Evolutionary conservation across 2,888 invertebrate genomes (phyloP), one percentile per base, ranked within the genome.

Genomic region (Acanthosoma haemorrhoidale): DNA sequence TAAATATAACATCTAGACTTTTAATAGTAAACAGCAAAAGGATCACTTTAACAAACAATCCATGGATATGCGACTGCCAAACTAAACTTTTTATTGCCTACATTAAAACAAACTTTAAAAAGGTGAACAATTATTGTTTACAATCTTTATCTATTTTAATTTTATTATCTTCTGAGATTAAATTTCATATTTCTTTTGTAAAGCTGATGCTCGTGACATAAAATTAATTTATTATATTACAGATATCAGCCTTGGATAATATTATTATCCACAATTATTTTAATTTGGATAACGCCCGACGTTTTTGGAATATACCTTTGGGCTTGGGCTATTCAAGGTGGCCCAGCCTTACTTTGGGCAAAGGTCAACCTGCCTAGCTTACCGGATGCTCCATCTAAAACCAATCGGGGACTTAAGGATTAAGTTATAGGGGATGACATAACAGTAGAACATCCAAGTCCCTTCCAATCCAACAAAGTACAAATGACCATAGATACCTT

Each of bases 61-160:
- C 88, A 0, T 85, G 90, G 83, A 77, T 78, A 6, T 92, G 92
- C 78, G 83, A 85, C 75, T 92, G 92, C 76, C 79, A 82, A 0
- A 82, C 87, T 21, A 82, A 82, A 67, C 79, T 83, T 8, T 83
- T 91, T 57, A 78, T 88, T 8, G 80, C 82, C 16, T 87, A 85
- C 76, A 77, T 86, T 1, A 83, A 84, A 70, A 77, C 77, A 3
- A 80, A 81, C 59, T 80, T 77, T 29, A 75, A 74, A 71, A 75
- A 77, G 76, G 79, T 79, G 75, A 73, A 73, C 13, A 13, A 36
- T 6, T 13, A 36, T 9, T 9, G 13, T 36, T 9, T 9, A 36
- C 13, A 13, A 36, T 36, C 13, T 36, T 9, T 36, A 36, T 36
- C 34, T 38, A 16, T 59, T n/a, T 25, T 6, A 38, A 29, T 21